phyloP scores from a whole-genome alignment of 2,797 vertebrate species.

The Hippoglossus hippoglossus region DNA sequence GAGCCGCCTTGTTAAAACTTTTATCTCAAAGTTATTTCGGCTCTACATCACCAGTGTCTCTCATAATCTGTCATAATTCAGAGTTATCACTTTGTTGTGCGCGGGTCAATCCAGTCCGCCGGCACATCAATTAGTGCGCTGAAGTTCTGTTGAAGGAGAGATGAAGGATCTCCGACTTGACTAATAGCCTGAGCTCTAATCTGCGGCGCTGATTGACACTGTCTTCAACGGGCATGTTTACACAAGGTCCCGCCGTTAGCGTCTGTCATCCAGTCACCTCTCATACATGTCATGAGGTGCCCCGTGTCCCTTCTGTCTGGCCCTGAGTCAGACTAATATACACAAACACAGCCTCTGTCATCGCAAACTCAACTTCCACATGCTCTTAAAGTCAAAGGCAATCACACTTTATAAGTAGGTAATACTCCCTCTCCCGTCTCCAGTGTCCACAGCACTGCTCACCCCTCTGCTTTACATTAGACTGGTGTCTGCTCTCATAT shows the following conservation, averaged over 20 bases:
- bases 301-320: conserved; percentile 37
- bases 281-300: conserved; percentile 70
- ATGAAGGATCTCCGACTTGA: conserved; percentile 68
- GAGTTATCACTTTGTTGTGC: conserved; percentile 26
- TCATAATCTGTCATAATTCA: conserved; percentile 42
- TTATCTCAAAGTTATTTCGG: conserved; percentile 40
- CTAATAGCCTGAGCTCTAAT: conserved; percentile 65
- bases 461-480: conserved; percentile 1
- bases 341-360: conserved; percentile 57
- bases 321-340: conserved; percentile 41
- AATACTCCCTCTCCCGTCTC: conserved; percentile 21
- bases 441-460: neutral
- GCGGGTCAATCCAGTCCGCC: conserved; percentile 27
- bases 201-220: conserved; percentile 69
- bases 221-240: conserved; percentile 68
- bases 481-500: neutral
- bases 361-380: conserved; percentile 34
- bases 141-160: conserved; percentile 62
- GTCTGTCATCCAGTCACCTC: conserved; percentile 80
- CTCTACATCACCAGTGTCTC: conserved; percentile 26
- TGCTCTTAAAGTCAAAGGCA: conserved; percentile 37
- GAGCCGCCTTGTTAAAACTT: conserved; percentile 20
- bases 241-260: conserved; percentile 68
- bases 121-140: conserved; percentile 47
- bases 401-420: neutral